phyloP scores from a whole-genome alignment of 2,797 vertebrate genomes.

The Microctenopoma lineatum region DNA sequence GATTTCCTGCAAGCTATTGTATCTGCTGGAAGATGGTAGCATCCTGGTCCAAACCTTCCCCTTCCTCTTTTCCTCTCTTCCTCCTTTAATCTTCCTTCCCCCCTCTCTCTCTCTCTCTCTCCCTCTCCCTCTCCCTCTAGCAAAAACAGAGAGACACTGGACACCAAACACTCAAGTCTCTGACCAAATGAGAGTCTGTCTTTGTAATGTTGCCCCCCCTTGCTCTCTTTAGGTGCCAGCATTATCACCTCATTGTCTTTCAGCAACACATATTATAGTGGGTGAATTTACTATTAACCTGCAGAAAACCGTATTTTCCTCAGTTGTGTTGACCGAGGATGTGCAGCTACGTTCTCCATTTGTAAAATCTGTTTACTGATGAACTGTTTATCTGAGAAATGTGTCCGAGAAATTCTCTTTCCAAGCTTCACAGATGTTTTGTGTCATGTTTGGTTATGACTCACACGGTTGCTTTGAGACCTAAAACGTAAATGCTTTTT shows the following conservation, averaged over 20 bases:
- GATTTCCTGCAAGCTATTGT: constrained; percentile 84
- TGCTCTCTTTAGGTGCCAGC: not conserved
- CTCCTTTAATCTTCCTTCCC: constrained; percentile 29
- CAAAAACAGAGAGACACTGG: constrained; percentile 61
- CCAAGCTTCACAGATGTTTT: constrained; percentile 56
- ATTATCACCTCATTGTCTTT: constrained; percentile 1
- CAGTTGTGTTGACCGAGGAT: not conserved
- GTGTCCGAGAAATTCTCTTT: constrained; percentile 9
- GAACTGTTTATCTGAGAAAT: constrained; percentile 9
- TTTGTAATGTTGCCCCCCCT: constrained; percentile 27
- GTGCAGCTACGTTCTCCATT: constrained; percentile 1
- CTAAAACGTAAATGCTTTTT: constrained; percentile 49
- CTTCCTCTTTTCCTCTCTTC: constrained; percentile 39
- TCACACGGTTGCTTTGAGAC: constrained; percentile 37
- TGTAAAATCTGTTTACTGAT: constrained; percentile 13
- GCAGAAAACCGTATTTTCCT: constrained; percentile 5
- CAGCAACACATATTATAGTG: not conserved
- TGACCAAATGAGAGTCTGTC: constrained; percentile 38
- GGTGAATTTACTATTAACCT: constrained; percentile 2
- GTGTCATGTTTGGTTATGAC: constrained; percentile 42
- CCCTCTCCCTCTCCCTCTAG: constrained; percentile 39
- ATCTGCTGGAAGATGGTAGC: constrained; percentile 74
- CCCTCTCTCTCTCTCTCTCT: not conserved
- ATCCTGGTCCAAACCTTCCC: constrained; percentile 69
- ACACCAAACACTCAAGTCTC: constrained; percentile 58